Base-by-base conservation (phyloP, 1,140 invertebrate species). In the Melanaphis sacchari region DNA sequence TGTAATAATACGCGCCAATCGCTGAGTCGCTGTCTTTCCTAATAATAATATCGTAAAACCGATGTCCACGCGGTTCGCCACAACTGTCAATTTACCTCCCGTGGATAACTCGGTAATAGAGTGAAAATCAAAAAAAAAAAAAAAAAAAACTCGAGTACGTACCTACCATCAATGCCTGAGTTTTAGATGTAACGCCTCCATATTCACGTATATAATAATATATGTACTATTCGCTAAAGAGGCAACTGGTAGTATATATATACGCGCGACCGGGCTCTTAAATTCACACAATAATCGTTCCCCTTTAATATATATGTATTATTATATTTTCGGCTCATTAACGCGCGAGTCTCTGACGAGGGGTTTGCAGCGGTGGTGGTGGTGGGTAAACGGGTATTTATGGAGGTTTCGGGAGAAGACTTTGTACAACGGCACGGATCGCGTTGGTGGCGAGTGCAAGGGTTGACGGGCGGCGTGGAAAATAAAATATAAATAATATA, bases 261-360 rank as follows among this genome's bases (percentile, higher is more conserved):
- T 66, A 66, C 4, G 59, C 59, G 4, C 59, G 59, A n/a, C 31
- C 36, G 88, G 46, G 54, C 40, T 91, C 66, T 91, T 91, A 76
- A 49, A 91, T 91, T 91, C 90, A 76, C 54, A 87, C 88, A 91
- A 43, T 66, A 40, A 49, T 40, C 46, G 36, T 7, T n/a, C 36
- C 54, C 40, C 54, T 76, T 76, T 90, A 24, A 90, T 85, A 43
- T n/a, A 22, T 59, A 24, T 40, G 15, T 41, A 59, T 49, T 49
- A 49, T 49, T 54, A 90, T 90, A 66, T 59, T 90, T 90, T 91
- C 54, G 59, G 90, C 90, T 91, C 90, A 91, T 91, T 91, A 91
- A 91, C 90, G 52, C 46, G 46, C 46, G 15, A 49, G 52, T 24
- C 52, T 22, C 22, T 24, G 9, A 15, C 11, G 31, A n/a, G 31